Evolutionary conservation across 2,888 invertebrate genomes (phyloP), one percentile per base, ranked within the genome.

Genomic region (Parapristionchus giblindavisi): DNA sequence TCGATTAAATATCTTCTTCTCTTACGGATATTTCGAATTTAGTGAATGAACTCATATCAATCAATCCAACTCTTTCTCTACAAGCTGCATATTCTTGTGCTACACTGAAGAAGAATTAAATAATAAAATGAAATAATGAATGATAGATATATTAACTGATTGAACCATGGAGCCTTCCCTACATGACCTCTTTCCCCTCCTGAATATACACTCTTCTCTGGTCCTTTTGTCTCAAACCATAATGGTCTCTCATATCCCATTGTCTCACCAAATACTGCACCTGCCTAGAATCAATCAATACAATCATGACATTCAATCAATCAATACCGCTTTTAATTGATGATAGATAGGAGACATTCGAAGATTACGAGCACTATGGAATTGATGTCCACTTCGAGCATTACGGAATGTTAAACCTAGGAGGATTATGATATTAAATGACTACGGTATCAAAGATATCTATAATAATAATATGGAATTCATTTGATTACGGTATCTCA

Each of bases 211-310:
- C 81, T 80, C 56, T 80, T 61, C 29, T 78, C 79, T 2, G 79
- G 56, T n/a, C 75, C 77, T 34, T 85, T 79, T 52, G 90, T 89
- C 84, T 94, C 93, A 88, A 96, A 98, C 92, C 94, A 97, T 48
- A 93, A 92, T 0, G 97, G 96, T 78, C 97, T 91, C 89, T 98
- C 98, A 88, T 97, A 98, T 0, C 97, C 97, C 95, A 97, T 97
- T 38, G 94, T 94, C 89, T 97, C 96, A 0, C 95, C 95, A 88
- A 98, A 98, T 6, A 95, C 93, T 0, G 95, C 98, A 0, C 96
- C 96, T 14, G 93, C 93, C 88, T 94, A 29, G 8, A 56, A 24
- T 21, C 8, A 63, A 34, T 3, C 21, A 52, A 34, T n/a, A 54
- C 54, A 24, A n/a, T 40, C 14, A n/a, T 32, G 11, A 36, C 36